phyloP scores from a whole-genome alignment of 2,797 vertebrate species.

The Novumbra hubbsi region DNA sequence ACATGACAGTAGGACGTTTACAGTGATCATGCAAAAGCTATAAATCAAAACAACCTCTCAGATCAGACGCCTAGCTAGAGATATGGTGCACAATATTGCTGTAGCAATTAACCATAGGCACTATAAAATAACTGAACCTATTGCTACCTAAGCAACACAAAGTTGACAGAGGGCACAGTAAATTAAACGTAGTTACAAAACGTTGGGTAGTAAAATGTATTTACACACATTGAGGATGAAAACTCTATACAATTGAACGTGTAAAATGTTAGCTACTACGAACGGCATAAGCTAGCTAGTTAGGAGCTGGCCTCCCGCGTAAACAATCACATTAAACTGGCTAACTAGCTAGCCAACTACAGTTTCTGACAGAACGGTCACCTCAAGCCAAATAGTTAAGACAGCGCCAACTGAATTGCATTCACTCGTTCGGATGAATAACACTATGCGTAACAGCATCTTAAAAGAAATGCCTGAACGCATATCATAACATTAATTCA shows the following conservation, averaged over 20 bases:
- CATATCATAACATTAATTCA: background rate
- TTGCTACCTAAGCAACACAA: background rate
- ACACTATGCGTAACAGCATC: no score
- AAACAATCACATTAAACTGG: slow-evolving; percentile 1
- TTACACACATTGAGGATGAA: background rate
- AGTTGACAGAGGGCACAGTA: background rate
- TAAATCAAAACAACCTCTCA: background rate
- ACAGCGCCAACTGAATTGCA: background rate
- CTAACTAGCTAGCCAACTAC: background rate
- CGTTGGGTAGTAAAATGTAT: background rate
- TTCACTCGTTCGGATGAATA: background rate
- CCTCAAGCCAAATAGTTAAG: background rate
- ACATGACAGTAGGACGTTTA: background rate
- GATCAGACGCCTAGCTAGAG: background rate
- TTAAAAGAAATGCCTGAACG: background rate
- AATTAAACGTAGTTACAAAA: background rate
- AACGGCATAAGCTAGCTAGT: background rate
- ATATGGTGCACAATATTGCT: background rate
- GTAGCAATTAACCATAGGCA: background rate
- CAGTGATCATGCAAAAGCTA: background rate
- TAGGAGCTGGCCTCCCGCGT: background rate
- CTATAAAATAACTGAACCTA: background rate
- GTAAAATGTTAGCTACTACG: background rate
- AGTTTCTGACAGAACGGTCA: no score
- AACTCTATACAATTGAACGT: background rate